Evolutionary conservation across 2,888 invertebrate species (phyloP), one percentile per base, ranked within the genome.

Genomic region (Cosmorhoe ocellata): DNA sequence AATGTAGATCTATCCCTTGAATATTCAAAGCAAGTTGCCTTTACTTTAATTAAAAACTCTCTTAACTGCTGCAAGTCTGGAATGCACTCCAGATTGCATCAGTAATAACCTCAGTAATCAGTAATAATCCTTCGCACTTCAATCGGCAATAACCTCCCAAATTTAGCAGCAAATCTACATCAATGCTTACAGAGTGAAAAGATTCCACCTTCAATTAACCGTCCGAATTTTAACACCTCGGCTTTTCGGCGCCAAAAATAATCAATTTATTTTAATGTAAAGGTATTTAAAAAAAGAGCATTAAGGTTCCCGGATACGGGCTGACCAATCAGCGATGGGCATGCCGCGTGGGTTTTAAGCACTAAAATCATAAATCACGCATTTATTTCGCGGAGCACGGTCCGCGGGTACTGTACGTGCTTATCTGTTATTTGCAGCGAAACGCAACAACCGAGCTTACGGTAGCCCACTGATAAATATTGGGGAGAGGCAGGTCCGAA

Each of bases 391-490:
- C 66, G 72, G 64, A 13, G 79, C 84, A 79, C 87, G 80, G 76
- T 69, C 67, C 63, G 81, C 69, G 85, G 84, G 76, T 71, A 66
- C 69, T 68, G 76, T 71, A 79, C 84, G 84, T 84, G 87, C 85
- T 89, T 88, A 89, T 88, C 89, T 81, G 79, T 72, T 84, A 78
- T 85, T 88, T 82, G 87, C 85, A 86, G 79, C 66, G 71, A 67
- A 77, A 80, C 72, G 74, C 36, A 41, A 36, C 44, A 44, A 24
- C 38, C 18, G 67, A 76, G 76, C 76, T 81, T 81, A 74, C 75
- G 70, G 76, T 64, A 79, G 74, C 76, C 76, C 73, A 74, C 78
- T 79, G 83, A 83, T 85, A 85, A 86, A 86, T 83, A 85, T 86
- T 83, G 74, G 74, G 71, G 68, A 67, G 67, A 52, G 46, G 59